A percentile compares a stretch with the other conserved stretches of the same genome.
These are phyloP conservation scores for Drosophila nasuta DNA, from an alignment of 1,140 invertebrate species.

Conservation along the genomic window DNA sequence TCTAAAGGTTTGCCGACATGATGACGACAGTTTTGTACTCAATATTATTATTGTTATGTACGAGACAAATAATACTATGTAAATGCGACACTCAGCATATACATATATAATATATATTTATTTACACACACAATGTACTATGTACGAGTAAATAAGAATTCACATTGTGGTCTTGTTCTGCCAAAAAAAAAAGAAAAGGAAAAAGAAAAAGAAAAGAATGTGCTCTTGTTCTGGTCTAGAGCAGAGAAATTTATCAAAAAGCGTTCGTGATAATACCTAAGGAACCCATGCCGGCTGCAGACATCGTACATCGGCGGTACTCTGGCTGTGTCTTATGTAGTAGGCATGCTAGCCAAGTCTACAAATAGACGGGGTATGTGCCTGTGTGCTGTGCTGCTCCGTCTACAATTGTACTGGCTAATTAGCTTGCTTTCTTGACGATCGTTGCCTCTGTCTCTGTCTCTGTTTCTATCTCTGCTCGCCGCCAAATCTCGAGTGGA, in stretches of 20 bases:
- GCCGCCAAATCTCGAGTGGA: slow-evolving; percentile 29
- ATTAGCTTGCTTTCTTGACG: slow-evolving; percentile 53
- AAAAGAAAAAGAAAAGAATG: slow-evolving; percentile 2
- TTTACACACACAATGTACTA: background rate
- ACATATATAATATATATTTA: background rate
- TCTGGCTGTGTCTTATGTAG: background rate
- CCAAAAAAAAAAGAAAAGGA: background rate
- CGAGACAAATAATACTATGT: background rate
- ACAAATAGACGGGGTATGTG: slow-evolving; percentile 65
- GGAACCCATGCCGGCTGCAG: slow-evolving; percentile 37
- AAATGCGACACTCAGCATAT: background rate
- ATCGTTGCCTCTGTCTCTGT: background rate
- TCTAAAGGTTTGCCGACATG: background rate
- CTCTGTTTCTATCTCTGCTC: background rate
- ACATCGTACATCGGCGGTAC: background rate
- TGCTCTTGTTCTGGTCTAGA: slow-evolving; percentile 35
- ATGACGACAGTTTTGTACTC: slow-evolving; percentile 6
- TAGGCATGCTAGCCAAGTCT: slow-evolving; percentile 41
- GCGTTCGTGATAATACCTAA: slow-evolving; percentile 57
- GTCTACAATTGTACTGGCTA: slow-evolving; percentile 63
- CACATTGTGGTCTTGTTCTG: slow-evolving; percentile 16
- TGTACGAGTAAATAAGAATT: slow-evolving; percentile 6
- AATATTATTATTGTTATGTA: slow-evolving; percentile 14
- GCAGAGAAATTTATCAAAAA: slow-evolving; percentile 66
- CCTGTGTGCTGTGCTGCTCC: slow-evolving; percentile 16